These are phyloP conservation scores for Datnioides undecimradiatus DNA, from an alignment of 2,113 vertebrate species.

Conservation along the genomic window DNA sequence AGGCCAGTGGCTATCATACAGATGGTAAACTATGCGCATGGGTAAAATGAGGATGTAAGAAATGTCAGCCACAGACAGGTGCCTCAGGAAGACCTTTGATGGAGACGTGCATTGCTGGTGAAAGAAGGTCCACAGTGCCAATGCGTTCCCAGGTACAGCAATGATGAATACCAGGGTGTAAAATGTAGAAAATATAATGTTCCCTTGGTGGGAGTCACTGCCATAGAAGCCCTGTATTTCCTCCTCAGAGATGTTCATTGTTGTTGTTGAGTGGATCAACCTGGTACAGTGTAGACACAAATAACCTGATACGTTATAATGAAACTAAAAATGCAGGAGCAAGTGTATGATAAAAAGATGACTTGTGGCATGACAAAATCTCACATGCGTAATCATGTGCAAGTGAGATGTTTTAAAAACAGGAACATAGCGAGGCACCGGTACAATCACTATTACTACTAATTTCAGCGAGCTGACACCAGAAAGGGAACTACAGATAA, in stretches of 20 bases:
- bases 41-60: constrained; percentile 80
- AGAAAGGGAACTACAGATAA: neutral
- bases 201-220: constrained; percentile 60
- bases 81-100: constrained; percentile 75
- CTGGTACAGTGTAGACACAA: constrained; percentile 52
- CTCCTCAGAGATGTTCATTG: constrained; percentile 64
- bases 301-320: constrained; percentile 13
- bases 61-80: constrained; percentile 81
- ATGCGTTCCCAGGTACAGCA: constrained; percentile 78
- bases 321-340: neutral
- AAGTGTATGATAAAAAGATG: neutral
- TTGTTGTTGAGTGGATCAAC: constrained; percentile 18
- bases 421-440: neutral
- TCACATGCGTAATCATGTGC: neutral
- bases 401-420: neutral
- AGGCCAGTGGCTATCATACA: constrained; percentile 73
- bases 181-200: constrained; percentile 70
- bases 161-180: constrained; percentile 79
- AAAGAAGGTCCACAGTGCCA: constrained; percentile 81
- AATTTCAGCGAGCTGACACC: neutral
- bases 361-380: neutral
- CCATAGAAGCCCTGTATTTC: neutral
- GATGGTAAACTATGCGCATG: constrained; percentile 81
- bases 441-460: neutral
- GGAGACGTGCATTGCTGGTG: constrained; percentile 55